A percentile compares a stretch with the other conserved stretches of the same genome.
These are phyloP conservation scores for Tachyglossus aculeatus DNA, from an alignment of 2,797 vertebrate species.

Conservation along the genomic window DNA sequence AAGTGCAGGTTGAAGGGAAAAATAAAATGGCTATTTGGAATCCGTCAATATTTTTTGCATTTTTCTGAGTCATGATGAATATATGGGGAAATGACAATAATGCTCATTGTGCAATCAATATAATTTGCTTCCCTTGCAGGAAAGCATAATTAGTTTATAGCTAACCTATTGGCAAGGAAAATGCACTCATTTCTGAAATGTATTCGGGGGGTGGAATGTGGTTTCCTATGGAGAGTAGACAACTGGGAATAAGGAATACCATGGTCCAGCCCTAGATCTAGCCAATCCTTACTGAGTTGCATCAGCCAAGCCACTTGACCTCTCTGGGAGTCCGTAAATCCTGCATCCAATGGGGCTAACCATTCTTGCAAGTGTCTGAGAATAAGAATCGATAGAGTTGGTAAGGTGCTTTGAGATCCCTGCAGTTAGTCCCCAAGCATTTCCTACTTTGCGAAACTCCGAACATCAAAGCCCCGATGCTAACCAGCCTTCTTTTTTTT, in stretches of 20 bases:
- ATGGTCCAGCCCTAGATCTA: background rate
- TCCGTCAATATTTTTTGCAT: conserved; percentile 59
- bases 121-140: conserved; percentile 52
- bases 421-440: background rate
- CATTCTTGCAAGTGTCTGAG: background rate
- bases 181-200: conserved; percentile 19
- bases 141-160: conserved; percentile 48
- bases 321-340: background rate
- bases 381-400: background rate
- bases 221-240: background rate
- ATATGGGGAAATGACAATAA: conserved; percentile 40
- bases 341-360: background rate
- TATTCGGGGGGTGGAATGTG: background rate
- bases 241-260: background rate
- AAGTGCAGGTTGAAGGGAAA: conserved; percentile 29
- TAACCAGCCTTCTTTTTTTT: background rate
- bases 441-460: background rate
- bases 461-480: background rate
- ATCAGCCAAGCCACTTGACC: background rate
- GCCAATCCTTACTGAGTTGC: background rate
- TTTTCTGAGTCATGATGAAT: conserved; percentile 51
- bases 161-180: conserved; percentile 8
- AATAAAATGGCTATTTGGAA: conserved; percentile 47
- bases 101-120: conserved; percentile 53
- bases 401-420: background rate